Conservation (phyloP, 2,113 vertebrate species). For the Chaenocephalus aceratus region DNA sequence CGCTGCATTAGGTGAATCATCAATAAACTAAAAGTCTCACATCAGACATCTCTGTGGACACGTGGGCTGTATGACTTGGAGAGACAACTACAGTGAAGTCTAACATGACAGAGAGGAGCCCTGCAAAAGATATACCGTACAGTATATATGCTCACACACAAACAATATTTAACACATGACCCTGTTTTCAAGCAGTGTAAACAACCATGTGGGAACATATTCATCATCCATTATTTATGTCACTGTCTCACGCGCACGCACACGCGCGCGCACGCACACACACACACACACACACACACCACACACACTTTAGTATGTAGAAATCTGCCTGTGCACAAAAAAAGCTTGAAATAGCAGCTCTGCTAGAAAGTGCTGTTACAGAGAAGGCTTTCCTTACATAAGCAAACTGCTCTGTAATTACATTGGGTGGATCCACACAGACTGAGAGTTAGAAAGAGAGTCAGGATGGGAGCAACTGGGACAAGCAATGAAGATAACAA, state of each 20-base stretch:
- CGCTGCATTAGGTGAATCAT: constrained; percentile 19
- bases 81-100: constrained; percentile 33
- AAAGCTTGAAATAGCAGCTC: constrained; percentile 76
- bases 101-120: background rate
- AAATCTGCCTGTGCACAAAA: constrained; percentile 55
- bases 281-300: background rate
- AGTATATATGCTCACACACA: background rate
- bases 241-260: background rate
- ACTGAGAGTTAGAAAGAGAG: constrained; percentile 45
- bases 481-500: constrained; percentile 22
- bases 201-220: constrained; percentile 23
- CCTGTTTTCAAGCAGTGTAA: background rate
- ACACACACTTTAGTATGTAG: constrained; percentile 21
- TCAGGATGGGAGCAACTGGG: constrained; percentile 23
- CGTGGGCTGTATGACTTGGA: constrained; percentile 26
- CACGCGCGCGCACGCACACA: background rate
- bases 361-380: constrained; percentile 80
- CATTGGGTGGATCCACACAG: constrained; percentile 77
- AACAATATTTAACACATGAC: constrained; percentile 22
- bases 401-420: constrained; percentile 83
- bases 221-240: constrained; percentile 7
- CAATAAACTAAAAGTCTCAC: constrained; percentile 11
- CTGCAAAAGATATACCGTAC: background rate
- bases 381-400: constrained; percentile 78
- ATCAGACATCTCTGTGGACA: constrained; percentile 20